phyloP scores from a whole-genome alignment of 2,797 vertebrate genomes.

The Sebastes iracundus region DNA sequence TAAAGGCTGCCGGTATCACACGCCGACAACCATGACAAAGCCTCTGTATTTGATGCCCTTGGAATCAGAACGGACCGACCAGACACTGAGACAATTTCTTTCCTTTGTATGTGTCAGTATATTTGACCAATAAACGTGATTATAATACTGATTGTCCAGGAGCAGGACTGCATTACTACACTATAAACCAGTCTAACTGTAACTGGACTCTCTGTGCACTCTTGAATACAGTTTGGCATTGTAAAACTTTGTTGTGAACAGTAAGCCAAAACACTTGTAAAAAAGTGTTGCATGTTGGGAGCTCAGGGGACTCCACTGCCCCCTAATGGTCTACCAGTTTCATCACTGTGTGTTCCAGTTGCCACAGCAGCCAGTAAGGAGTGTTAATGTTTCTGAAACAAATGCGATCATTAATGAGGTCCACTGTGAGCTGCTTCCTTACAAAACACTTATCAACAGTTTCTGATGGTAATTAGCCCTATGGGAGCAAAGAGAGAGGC shows the following conservation, averaged over 20 bases:
- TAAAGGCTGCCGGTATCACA: no score
- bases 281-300: not conserved
- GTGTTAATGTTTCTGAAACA: conserved; percentile 13
- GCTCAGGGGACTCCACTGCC: conserved; percentile 12
- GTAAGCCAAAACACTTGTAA: no score
- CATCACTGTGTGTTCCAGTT: not conserved
- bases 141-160: not conserved
- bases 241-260: no score
- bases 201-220: not conserved
- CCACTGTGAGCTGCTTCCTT: conserved; percentile 21
- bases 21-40: no score
- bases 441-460: conserved; percentile 52
- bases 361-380: conserved; percentile 10
- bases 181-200: not conserved
- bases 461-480: conserved; percentile 71
- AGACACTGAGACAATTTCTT: not conserved
- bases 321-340: not conserved
- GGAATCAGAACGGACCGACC: no score
- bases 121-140: not conserved
- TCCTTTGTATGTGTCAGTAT: not conserved
- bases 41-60: no score
- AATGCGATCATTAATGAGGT: conserved; percentile 36
- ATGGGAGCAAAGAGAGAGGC: conserved; percentile 18
- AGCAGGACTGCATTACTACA: not conserved
- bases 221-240: not conserved